Conservation (phyloP, 1,140 invertebrate species). For the Odontomachus brunneus region DNA sequence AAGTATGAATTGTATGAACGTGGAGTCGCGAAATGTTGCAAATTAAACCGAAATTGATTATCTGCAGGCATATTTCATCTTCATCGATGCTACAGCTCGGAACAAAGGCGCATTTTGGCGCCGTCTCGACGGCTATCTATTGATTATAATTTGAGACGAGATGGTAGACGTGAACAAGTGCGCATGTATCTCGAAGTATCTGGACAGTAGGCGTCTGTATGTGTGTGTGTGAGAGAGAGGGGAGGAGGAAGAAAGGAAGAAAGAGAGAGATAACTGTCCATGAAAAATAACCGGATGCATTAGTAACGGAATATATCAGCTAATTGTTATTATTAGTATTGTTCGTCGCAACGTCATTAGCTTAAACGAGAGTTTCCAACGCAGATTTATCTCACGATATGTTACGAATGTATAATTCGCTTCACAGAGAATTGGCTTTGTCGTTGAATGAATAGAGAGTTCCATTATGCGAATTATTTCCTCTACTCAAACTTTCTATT, state of each 20-base stretch:
- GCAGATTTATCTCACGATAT: no score
- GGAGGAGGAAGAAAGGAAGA: background rate
- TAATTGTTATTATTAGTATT: background rate
- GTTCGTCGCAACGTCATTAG: background rate
- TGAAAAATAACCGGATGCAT: background rate
- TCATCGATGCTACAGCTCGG: conserved; percentile 18
- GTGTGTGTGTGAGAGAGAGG: background rate
- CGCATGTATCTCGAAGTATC: conserved; percentile 49
- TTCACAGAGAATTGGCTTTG: no score
- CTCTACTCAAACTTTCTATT: no score
- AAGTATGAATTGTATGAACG: no score
- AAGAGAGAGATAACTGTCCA: background rate
- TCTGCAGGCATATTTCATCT: no score
- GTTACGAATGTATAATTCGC: no score
- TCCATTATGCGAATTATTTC: no score
- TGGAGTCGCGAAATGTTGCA: no score
- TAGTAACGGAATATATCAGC: background rate
- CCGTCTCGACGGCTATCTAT: conserved; percentile 78
- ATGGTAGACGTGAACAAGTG: conserved; percentile 33
- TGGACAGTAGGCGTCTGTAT: conserved; percentile 3
- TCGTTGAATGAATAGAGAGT: no score
- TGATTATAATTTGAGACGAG: conserved; percentile 80
- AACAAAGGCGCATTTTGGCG: conserved; percentile 74
- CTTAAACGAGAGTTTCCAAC: background rate
- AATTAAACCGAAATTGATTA: no score